Evolutionary conservation across 2,797 vertebrate species (phyloP), one percentile per base, ranked within the genome.

Genomic region (Chrysocyon brachyurus): DNA sequence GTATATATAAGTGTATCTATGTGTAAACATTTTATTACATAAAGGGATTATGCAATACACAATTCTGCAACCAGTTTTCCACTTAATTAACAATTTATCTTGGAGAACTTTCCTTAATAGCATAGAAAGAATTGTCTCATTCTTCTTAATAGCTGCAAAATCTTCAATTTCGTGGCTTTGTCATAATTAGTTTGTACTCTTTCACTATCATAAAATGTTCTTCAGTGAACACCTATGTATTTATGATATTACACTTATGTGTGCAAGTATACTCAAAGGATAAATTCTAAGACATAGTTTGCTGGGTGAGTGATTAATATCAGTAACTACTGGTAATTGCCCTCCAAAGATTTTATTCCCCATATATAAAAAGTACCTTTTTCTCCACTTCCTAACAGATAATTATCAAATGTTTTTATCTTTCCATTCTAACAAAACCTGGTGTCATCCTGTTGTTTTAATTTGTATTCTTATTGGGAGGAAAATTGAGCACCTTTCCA

Each of bases 371-470:
- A 92, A 64, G 36, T 81, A 64, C 33, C 86, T 84, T 24, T 84
- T 92, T 96, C 61, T 66, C 36, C 16, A 33, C 28, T 88, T 96
- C n/a, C 54, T 94, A 59, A 57, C 63, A 49, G 12, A 81, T 79
- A 52, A 85, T 73, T 83, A 87, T 40, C 77, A 68, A 87, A 90
- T 68, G 26, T 87, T 93, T 95, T 86, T 86, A 66, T 90, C 66
- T 57, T 94, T 64, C 72, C n/a, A 72, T 40, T 21, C 31, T 31
- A 94, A 88, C 36, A 82, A 86, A 93, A 75, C 78, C 63, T 94
- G 33, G 40, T 63, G 75, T 28, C 16, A 26, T 36, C 14, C 46
- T 77, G 9, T 26, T 70, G 46, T 63, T 94, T 88, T 92, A 54
- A 87, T 75, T 75, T 85, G 40, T 46, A 88, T 81, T 89, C 66